Evolutionary conservation across 2,797 vertebrate species (phyloP).

Genomic region (Naso thynnoides): DNA sequence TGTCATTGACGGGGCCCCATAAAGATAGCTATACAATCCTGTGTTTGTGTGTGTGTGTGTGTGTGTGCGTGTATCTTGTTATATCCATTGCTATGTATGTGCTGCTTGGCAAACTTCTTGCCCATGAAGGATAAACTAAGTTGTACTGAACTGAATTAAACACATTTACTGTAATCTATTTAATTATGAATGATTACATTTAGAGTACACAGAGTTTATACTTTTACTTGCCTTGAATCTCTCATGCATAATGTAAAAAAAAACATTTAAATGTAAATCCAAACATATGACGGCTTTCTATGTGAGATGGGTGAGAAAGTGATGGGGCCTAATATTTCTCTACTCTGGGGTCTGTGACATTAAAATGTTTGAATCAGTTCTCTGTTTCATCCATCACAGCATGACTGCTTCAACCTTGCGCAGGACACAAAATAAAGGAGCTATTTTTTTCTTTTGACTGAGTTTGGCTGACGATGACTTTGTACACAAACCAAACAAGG

Average conservation of each 20-base stretch:
- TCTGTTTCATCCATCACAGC: constrained; percentile 64
- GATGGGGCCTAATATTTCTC: constrained; percentile 4
- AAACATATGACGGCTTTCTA: not conserved
- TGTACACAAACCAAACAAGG: constrained; percentile 37
- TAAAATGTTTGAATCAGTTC: constrained; percentile 39
- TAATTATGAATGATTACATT: not conserved
- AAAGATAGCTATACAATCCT: too few species aligned
- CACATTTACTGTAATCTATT: not conserved
- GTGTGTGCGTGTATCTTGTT: too few species aligned
- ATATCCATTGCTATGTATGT: too few species aligned
- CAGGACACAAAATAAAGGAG: constrained; percentile 36
- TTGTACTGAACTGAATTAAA: too few species aligned
- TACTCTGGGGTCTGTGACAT: constrained; percentile 46
- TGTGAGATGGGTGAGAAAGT: not conserved
- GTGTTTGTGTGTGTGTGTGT: too few species aligned
- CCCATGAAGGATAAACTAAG: too few species aligned
- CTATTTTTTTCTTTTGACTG: constrained; percentile 33
- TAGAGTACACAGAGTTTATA: not conserved
- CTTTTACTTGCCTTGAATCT: not conserved
- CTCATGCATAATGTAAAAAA: not conserved
- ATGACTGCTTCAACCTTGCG: constrained; percentile 64
- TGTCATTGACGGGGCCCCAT: too few species aligned
- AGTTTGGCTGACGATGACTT: constrained; percentile 42
- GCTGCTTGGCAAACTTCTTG: too few species aligned
- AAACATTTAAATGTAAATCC: not conserved